phyloP scores from a whole-genome alignment of 2,113 vertebrate species.

The Drymodes brunneopygia region DNA sequence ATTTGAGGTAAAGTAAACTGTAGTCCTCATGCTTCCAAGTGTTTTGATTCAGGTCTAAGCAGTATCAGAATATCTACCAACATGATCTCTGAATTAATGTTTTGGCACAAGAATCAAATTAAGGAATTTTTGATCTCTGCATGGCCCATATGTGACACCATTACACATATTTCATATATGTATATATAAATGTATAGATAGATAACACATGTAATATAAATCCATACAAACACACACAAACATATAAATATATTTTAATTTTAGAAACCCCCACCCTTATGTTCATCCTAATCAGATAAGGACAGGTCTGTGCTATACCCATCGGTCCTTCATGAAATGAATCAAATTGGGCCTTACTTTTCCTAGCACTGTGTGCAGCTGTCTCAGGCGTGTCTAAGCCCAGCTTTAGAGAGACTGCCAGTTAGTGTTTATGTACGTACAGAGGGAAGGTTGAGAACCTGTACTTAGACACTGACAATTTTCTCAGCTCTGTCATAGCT shows the following conservation, averaged over 20 bases:
- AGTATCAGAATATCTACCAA: neutral
- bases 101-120: neutral
- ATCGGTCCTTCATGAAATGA: neutral
- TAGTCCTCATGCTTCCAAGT: neutral
- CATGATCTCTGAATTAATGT: neutral
- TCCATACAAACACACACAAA: neutral
- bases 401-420: neutral
- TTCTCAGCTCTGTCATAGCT: neutral
- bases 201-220: neutral
- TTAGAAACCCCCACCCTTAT: fast-evolving
- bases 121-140: neutral
- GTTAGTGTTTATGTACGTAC: fast-evolving
- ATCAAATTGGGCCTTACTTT: neutral
- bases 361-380: neutral
- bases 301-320: neutral
- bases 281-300: fast-evolving
- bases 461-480: neutral
- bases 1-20: neutral
- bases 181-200: neutral
- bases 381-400: neutral
- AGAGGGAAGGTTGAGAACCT: neutral
- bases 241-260: neutral
- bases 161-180: neutral
- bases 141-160: neutral
- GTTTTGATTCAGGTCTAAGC: neutral